These are phyloP conservation scores for Anarhynchus alexandrinus DNA, from an alignment of 2,113 vertebrate species.

Conservation along the genomic window DNA sequence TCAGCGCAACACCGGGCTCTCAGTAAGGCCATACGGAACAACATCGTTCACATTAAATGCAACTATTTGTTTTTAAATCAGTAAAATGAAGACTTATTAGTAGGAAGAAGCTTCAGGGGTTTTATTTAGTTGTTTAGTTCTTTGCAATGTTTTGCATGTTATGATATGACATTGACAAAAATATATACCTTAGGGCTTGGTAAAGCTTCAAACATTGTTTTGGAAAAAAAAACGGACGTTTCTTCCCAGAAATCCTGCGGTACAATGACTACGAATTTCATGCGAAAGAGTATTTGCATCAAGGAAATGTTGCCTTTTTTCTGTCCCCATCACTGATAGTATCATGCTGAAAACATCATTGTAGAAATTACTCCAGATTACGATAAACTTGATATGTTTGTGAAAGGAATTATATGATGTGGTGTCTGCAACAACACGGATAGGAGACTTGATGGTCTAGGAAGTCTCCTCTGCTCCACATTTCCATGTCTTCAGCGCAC, in stretches of 20 bases:
- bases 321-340: not conserved
- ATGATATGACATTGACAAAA: not conserved
- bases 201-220: not conserved
- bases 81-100: not conserved
- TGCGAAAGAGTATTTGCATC: conserved; percentile 34
- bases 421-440: not conserved
- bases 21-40: not conserved
- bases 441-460: not conserved
- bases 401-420: not conserved
- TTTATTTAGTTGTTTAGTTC: not conserved
- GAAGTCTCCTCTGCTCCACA: not conserved
- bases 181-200: not conserved
- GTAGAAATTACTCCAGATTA: not conserved
- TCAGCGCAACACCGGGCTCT: not conserved
- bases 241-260: conserved; percentile 35
- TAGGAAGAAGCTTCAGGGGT: rapidly evolving
- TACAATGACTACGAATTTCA: not conserved
- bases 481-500: not conserved
- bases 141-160: not conserved
- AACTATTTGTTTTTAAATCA: not conserved
- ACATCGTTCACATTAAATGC: not conserved
- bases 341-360: not conserved
- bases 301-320: conserved; percentile 34
- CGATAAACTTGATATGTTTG: not conserved
- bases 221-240: not conserved